Evolutionary conservation across 2,888 invertebrate species (phyloP).

Genomic region (Agrilus cyanescens): DNA sequence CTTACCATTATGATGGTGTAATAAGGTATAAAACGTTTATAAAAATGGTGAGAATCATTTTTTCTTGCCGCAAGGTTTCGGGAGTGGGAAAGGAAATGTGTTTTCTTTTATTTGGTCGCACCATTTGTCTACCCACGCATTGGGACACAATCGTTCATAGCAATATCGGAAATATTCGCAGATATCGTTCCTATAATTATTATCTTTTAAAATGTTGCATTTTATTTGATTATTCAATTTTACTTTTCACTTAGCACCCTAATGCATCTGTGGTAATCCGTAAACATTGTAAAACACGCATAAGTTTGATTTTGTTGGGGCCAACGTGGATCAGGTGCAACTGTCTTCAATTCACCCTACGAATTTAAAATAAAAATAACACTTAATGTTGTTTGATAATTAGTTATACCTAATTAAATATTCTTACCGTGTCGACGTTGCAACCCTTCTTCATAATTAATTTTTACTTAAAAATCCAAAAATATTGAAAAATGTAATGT

Average conservation of each 20-base stretch:
- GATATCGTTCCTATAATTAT: no score
- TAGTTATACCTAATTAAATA: no score
- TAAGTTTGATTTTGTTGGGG: conserved; percentile 84
- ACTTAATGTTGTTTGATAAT: no score
- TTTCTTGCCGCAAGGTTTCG: conserved; percentile 4
- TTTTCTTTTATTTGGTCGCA: conserved; percentile 44
- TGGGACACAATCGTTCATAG: conserved; percentile 47
- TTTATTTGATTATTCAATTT: not conserved
- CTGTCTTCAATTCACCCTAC: conserved; percentile 38
- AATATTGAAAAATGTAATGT: no score
- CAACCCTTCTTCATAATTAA: no score
- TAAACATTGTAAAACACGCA: conserved; percentile 27
- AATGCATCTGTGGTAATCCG: conserved; percentile 22
- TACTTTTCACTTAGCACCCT: conserved; percentile 11
- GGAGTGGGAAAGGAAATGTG: conserved; percentile 40
- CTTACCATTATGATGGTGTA: no score
- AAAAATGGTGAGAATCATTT: no score
- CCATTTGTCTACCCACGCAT: conserved; percentile 50
- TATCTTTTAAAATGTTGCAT: no score
- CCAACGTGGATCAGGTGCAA: conserved; percentile 86
- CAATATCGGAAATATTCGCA: conserved; percentile 53
- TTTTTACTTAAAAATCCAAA: no score
- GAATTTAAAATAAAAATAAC: no score
- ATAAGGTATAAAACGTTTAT: no score
- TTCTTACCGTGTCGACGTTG: no score